Base-by-base conservation (phyloP, 2,888 invertebrate species). In the Diogma glabrata region DNA sequence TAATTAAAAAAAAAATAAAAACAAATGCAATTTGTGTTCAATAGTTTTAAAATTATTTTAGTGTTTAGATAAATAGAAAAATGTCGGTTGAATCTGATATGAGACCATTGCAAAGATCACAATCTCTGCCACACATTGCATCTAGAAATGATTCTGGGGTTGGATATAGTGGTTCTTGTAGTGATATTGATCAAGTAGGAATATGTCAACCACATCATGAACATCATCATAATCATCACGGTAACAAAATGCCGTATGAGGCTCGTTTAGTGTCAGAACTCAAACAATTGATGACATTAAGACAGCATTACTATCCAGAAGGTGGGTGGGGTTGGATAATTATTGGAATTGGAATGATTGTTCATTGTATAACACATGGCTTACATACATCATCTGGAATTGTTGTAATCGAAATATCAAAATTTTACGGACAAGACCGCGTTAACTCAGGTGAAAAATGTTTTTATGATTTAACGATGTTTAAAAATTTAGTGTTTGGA, bases 271-370 rank as follows among this genome's bases (percentile, higher is more conserved):
- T 54, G 12, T 20, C 54, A 16, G 54, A 54, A 49, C 48, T 54
- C 14, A 43, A 52, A 17, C 55, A 55, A 46, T 50, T 56, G 38
- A 33, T 52, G 38, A 56, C 53, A n/a, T 49, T 56, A 22, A 43
- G 53, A 19, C 74, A 83, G 26, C 83, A 88, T 59, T 87, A 88
- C 71, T 88, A 88, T 67, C 87, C 88, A 4, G 89, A 89, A 71
- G 87, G 87, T 3, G 87, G 87, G 12, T 89, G 88, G 88, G 88
- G 89, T 14, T 89, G 86, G 85, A 78, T 87, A 49, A 77, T 89
- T 53, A 79, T 84, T 47, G 75, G 79, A 50, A 85, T 85, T 56
- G 81, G 82, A 20, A 76, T 84, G 22, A 69, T 84, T 52, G 83
- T 84, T 19, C 84, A 88, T 64, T 70, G 85, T 49, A 70, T 89